Conservation (phyloP, 2,888 invertebrate genomes). For the Dynastes tityus region DNA sequence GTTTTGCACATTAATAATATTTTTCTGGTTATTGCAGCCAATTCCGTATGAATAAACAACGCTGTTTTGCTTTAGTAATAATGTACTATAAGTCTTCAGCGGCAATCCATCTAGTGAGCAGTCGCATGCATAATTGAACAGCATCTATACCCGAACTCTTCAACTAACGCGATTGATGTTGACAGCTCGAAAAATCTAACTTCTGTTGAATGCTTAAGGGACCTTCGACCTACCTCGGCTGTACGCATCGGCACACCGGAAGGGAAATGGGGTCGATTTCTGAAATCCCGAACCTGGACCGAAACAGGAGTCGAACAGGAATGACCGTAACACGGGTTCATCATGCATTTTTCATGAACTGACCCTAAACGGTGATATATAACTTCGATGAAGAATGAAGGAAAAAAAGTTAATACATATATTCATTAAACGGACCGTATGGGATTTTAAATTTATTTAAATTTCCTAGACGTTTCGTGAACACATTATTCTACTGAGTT, state of each 20-base stretch:
- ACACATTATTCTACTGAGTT: neutral
- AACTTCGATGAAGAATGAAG: constrained; percentile 36
- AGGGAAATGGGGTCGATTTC: constrained; percentile 33
- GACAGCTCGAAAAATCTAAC: constrained; percentile 44
- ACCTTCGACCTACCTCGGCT: constrained; percentile 18
- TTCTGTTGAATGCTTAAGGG: constrained; percentile 34
- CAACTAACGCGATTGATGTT: constrained; percentile 37
- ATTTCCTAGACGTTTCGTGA: constrained; percentile 16
- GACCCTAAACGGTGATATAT: constrained; percentile 43
- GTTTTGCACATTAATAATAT: neutral
- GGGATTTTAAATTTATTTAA: constrained; percentile 44
- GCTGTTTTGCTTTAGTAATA: constrained; percentile 19
- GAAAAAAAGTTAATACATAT: constrained; percentile 41
- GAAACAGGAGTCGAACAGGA: constrained; percentile 37
- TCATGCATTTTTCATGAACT: constrained; percentile 45
- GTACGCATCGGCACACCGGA: constrained; percentile 12
- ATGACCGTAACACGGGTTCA: constrained; percentile 41
- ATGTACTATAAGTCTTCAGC: constrained; percentile 31
- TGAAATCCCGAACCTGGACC: constrained; percentile 39
- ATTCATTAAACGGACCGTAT: constrained; percentile 35
- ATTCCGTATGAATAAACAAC: constrained; percentile 7
- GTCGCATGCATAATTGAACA: constrained; percentile 46
- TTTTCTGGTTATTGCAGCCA: neutral
- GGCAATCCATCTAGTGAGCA: constrained; percentile 39
- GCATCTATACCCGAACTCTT: constrained; percentile 26